These are phyloP conservation scores for Abrostola tripartita DNA, from an alignment of 2,888 invertebrate species.

Conservation along the genomic window DNA sequence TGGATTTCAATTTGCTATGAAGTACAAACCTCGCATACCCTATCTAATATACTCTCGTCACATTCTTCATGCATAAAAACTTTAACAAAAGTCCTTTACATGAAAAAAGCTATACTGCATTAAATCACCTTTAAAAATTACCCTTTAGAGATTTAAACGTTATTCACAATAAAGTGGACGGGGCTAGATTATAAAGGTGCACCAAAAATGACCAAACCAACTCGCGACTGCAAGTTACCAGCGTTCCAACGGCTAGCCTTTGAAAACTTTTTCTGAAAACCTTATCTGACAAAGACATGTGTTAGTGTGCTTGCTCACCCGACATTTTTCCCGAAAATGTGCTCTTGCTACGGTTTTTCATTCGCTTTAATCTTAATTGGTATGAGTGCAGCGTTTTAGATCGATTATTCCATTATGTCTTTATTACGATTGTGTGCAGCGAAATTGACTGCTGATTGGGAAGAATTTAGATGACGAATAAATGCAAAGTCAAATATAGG, in stretches of 20 bases:
- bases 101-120: background rate
- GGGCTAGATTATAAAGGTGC: slow-evolving; percentile 34
- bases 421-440: background rate
- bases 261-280: slow-evolving; percentile 55
- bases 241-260: slow-evolving; percentile 41
- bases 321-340: slow-evolving; percentile 40
- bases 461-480: too few relatives aligned
- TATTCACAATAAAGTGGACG: slow-evolving; percentile 25
- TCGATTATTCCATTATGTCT: slow-evolving; percentile 1
- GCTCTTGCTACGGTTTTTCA: slow-evolving; percentile 30
- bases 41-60: too few relatives aligned
- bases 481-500: background rate
- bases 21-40: too few relatives aligned
- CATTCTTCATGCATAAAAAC: background rate
- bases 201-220: slow-evolving; percentile 45
- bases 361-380: slow-evolving; percentile 38
- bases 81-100: slow-evolving; percentile 3
- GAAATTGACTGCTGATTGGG: too few relatives aligned
- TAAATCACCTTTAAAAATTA: slow-evolving; percentile 12
- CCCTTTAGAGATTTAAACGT: slow-evolving; percentile 13
- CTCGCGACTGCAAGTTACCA: slow-evolving; percentile 28
- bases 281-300: slow-evolving; percentile 53
- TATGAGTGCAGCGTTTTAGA: slow-evolving; percentile 17
- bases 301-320: slow-evolving; percentile 32
- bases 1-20: too few relatives aligned